Evolutionary conservation across 2,888 invertebrate genomes (phyloP), one percentile per base, ranked within the genome.

Genomic region (Biston betularia): DNA sequence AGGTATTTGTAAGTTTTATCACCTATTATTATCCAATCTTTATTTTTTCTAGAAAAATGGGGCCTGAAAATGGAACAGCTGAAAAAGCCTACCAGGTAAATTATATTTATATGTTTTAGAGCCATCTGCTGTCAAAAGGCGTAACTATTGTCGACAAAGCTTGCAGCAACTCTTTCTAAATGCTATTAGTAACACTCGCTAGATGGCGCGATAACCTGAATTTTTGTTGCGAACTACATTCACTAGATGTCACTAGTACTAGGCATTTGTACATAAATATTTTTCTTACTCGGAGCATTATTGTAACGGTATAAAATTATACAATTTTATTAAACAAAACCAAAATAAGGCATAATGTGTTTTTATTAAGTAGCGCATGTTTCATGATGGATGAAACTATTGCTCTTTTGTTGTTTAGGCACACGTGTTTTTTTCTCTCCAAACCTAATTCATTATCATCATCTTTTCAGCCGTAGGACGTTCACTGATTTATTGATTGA

Each of bases 21-120:
- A 38, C 38, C 6, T 4, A 8, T 9, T 8, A 38, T 8, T 38
- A 38, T 45, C 7, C 14, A 45, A n/a, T 34, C 15, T 35, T 38
- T 9, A 24, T 38, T 34, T 11, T 54, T 72, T 79, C 78, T 78
- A 83, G 80, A 68, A 79, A 44, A 34, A 86, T 84, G 85, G 79
- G 70, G 0, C 65, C 62, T n/a, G 75, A 79, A 50, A 83, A 81
- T 62, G 79, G 75, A 58, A 71, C 44, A 7, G 63, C 45, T 12
- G 75, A 74, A 34, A 50, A 69, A 45, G 72, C 79, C 0, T 84
- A 79, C 59, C 75, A 81, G 80, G 85, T 84, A 75, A 77, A 3
- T 15, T 15, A 7, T 2, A 11, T 38, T 35, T 15, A 10, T 49
- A n/a, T 44, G 3, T 6, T 8, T 40, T 10, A 33, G 11, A 10